Evolutionary conservation across 2,113 vertebrate genomes (phyloP).

Genomic region (Cisticola juncidis): DNA sequence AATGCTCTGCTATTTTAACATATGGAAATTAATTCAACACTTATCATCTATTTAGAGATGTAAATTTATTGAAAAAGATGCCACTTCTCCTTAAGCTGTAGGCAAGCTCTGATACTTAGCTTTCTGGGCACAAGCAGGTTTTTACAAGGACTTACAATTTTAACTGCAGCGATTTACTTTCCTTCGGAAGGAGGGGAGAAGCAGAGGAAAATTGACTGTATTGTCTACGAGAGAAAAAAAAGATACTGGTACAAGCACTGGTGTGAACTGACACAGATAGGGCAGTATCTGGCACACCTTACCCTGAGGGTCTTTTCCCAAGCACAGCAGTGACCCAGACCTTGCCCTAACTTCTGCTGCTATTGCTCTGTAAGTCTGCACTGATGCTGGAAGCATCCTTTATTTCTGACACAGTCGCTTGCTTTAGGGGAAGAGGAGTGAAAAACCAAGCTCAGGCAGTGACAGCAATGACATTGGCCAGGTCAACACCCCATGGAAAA

Average conservation of each 20-base stretch:
- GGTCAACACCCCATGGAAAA: neutral
- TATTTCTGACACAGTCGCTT: neutral
- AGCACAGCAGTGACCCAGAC: neutral
- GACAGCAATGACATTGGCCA: neutral
- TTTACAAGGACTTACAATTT: neutral
- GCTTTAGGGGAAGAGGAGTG: neutral
- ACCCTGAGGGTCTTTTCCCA: neutral
- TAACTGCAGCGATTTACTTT: constrained; percentile 7
- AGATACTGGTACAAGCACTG: neutral
- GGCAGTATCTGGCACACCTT: neutral
- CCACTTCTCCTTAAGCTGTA: constrained; percentile 40
- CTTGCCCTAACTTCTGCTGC: neutral
- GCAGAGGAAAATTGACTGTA: neutral
- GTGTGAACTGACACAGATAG: neutral
- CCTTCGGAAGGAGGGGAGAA: neutral
- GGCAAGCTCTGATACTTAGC: constrained; percentile 17
- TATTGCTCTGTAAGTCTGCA: neutral
- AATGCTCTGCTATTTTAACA: constrained; percentile 61
- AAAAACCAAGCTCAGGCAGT: fast-evolving
- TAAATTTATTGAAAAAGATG: constrained; percentile 63
- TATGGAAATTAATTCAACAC: constrained; percentile 57
- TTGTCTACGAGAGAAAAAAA: neutral
- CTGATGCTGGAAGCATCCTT: neutral
- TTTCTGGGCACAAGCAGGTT: constrained; percentile 34
- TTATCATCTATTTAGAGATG: constrained; percentile 59